Conservation (phyloP, 2,888 invertebrate species). For the Clivina fossor region DNA sequence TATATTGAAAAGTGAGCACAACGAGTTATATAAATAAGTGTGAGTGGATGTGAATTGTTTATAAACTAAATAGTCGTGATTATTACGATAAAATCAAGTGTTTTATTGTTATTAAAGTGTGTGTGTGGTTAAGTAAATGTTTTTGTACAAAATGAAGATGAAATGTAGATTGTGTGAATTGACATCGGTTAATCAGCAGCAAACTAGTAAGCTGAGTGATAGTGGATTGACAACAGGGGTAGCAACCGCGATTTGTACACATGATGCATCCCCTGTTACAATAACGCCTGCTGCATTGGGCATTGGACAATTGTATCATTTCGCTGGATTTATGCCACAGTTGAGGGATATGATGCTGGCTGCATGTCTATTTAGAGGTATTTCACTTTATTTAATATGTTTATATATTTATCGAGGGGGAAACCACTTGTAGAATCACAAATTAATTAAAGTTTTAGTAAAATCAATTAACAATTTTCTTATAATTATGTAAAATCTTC, state of each 20-base stretch:
- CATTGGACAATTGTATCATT: conserved; percentile 53
- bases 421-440: too few relatives aligned
- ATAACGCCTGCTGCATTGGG: conserved; percentile 45
- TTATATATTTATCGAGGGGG: too few relatives aligned
- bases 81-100: too few relatives aligned
- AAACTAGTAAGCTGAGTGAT: neutral
- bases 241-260: neutral
- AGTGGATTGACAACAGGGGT: conserved; percentile 9
- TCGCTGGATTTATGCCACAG: conserved; percentile 58
- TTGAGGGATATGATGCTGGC: conserved; percentile 67
- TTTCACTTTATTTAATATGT: too few relatives aligned
- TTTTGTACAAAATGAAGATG: conserved; percentile 19
- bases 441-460: too few relatives aligned
- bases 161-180: conserved; percentile 30
- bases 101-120: too few relatives aligned
- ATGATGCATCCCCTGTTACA: conserved; percentile 35
- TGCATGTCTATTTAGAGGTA: conserved; percentile 67
- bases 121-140: too few relatives aligned
- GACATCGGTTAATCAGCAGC: conserved; percentile 16
- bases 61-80: too few relatives aligned
- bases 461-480: too few relatives aligned
- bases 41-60: too few relatives aligned
- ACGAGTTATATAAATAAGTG: neutral
- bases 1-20: too few relatives aligned
- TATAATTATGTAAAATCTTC: too few relatives aligned